A percentile compares a stretch with the other conserved stretches of the same genome.
Evolutionary conservation across 2,113 vertebrate species (phyloP).

Genomic region (Burhinus oedicnemus): DNA sequence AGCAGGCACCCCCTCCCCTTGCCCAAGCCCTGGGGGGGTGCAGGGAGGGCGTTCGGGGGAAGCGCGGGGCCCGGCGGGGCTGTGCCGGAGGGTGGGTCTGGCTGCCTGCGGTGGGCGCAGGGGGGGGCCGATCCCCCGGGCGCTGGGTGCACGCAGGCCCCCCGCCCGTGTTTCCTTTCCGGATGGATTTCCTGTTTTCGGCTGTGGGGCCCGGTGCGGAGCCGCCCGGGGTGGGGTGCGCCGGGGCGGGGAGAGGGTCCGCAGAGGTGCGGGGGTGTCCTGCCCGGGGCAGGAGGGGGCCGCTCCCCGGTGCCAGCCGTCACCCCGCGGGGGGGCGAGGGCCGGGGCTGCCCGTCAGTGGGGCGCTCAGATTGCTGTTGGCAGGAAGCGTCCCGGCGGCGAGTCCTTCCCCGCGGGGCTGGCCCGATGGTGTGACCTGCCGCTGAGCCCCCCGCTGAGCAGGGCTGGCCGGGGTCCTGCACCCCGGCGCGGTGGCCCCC

Average conservation of each 20-base stretch:
- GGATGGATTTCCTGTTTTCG: conserved; percentile 70
- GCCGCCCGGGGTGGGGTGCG: conserved; percentile 3
- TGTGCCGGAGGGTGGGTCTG: neutral
- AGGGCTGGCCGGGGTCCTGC: neutral
- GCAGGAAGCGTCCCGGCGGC: neutral
- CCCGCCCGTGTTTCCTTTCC: conserved; percentile 66
- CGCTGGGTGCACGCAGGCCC: neutral
- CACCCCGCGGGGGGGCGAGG: rapidly evolving
- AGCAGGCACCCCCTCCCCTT: too few species aligned
- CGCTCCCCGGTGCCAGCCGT: rapidly evolving
- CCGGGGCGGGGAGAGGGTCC: neutral
- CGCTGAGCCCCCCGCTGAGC: neutral
- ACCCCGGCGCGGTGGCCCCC: too few species aligned
- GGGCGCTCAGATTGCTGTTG: neutral
- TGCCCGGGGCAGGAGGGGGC: neutral
- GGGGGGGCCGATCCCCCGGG: neutral
- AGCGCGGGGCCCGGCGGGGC: neutral
- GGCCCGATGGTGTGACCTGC: neutral
- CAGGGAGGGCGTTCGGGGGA: neutral
- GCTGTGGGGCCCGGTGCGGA: conserved; percentile 26
- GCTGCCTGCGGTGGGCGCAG: neutral
- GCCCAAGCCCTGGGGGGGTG: neutral
- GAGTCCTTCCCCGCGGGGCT: neutral
- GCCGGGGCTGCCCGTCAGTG: neutral
- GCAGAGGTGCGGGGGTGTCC: neutral